A percentile compares a stretch with the other conserved stretches of the same genome.
phyloP scores from a whole-genome alignment of 2,888 invertebrate species.

The Heliconius aoede region DNA sequence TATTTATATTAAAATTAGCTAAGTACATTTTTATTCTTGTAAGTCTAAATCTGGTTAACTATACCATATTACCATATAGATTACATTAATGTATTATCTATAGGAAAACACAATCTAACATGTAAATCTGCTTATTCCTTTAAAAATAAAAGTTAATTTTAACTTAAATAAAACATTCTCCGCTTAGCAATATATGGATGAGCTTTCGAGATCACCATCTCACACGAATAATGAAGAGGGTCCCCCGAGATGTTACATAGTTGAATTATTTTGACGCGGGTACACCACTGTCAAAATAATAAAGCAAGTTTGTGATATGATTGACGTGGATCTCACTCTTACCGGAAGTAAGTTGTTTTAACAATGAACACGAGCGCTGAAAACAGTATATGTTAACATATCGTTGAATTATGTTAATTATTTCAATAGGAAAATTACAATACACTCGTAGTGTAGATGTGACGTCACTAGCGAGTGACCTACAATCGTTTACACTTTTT shows the following conservation, averaged over 20 bases:
- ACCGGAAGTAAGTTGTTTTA: slow-evolving; percentile 14
- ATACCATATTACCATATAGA: too few relatives aligned
- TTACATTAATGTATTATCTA: too few relatives aligned
- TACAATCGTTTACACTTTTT: too few relatives aligned
- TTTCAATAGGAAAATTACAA: too few relatives aligned
- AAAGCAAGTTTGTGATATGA: slow-evolving; percentile 30
- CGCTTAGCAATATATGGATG: neutral
- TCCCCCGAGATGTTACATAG: slow-evolving; percentile 33
- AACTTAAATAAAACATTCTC: neutral
- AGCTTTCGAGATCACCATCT: slow-evolving; percentile 37
- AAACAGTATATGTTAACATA: neutral
- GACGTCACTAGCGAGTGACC: too few relatives aligned
- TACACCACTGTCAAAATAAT: slow-evolving; percentile 35
- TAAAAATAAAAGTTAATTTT: neutral
- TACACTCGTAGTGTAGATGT: too few relatives aligned
- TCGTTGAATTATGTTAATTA: neutral
- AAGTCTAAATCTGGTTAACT: too few relatives aligned
- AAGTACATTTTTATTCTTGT: too few relatives aligned
- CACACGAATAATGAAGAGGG: slow-evolving; percentile 32
- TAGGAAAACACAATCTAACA: neutral
- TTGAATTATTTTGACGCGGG: slow-evolving; percentile 39
- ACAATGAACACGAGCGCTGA: neutral
- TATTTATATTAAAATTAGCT: neutral
- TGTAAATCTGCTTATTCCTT: neutral
- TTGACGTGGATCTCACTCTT: slow-evolving; percentile 16